Percentiles rank a stretch among this genome's conserved stretches.
Evolutionary conservation across 2,113 vertebrate genomes (phyloP).

Genomic region (Chelonoidis abingdonii): DNA sequence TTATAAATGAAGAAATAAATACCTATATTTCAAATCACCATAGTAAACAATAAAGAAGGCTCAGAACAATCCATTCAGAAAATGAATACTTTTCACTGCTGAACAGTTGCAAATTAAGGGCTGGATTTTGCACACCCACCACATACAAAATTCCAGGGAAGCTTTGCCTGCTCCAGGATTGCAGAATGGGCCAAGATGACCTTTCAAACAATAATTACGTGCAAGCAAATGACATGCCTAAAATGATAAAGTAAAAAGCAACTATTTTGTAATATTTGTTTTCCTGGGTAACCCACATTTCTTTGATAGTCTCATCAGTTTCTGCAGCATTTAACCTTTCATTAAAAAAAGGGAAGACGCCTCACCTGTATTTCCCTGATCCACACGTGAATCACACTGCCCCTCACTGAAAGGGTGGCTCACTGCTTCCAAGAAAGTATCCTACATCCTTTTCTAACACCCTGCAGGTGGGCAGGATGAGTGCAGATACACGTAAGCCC

Average conservation of each 20-base stretch:
- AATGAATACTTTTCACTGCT: fast-evolving
- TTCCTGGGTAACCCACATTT: neutral
- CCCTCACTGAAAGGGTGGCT: too few relatives aligned
- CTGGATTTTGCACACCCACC: neutral
- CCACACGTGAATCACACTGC: neutral
- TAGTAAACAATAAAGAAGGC: fast-evolving
- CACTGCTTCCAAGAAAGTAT: too few relatives aligned
- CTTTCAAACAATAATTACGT: neutral
- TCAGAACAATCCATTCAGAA: fast-evolving
- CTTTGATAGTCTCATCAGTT: neutral
- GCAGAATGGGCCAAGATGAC: neutral
- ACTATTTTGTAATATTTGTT: neutral
- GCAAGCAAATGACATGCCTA: neutral
- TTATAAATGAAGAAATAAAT: neutral
- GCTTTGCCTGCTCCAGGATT: neutral
- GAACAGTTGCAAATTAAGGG: neutral
- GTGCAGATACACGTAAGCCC: neutral
- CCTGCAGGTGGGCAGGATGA: neutral
- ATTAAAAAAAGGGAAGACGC: neutral
- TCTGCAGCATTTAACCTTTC: neutral
- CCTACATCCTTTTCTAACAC: neutral
- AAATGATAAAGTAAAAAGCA: neutral
- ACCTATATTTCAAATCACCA: neutral
- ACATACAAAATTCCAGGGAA: neutral
- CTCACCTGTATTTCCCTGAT: neutral